Percentiles rank a stretch among this genome's conserved stretches.
These are phyloP conservation scores for Pediacus dermestoides DNA, from an alignment of 2,888 invertebrate species.

Conservation along the genomic window DNA sequence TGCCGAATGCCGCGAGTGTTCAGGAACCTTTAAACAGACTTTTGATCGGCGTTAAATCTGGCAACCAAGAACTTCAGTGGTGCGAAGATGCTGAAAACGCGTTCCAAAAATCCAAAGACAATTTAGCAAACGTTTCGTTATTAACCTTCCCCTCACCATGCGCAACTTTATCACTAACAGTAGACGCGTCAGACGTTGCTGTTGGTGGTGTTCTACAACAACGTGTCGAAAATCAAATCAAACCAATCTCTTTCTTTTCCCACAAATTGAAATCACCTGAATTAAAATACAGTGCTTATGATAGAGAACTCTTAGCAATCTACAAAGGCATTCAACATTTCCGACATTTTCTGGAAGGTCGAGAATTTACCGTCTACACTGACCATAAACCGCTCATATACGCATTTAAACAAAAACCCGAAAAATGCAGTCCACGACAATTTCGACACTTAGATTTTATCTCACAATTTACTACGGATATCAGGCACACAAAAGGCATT, in stretches of 20 bases:
- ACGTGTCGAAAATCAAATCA: neutral
- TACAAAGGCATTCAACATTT: constrained; percentile 38
- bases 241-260: constrained; percentile 18
- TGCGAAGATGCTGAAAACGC: neutral
- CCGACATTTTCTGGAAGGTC: constrained; percentile 39
- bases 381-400: constrained; percentile 39
- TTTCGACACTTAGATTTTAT: constrained; percentile 15
- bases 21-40: neutral
- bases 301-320: constrained; percentile 40
- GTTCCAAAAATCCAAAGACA: neutral
- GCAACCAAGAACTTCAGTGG: neutral
- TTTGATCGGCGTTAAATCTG: neutral
- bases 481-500: constrained; percentile 1
- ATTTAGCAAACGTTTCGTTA: neutral
- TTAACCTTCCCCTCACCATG: neutral
- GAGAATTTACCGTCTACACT: constrained; percentile 33
- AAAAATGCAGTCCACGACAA: constrained; percentile 24
- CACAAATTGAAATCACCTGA: constrained; percentile 4
- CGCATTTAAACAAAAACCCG: constrained; percentile 36
- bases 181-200: constrained; percentile 7
- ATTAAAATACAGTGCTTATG: constrained; percentile 35
- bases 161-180: neutral
- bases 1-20: neutral
- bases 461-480: constrained; percentile 15
- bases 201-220: constrained; percentile 9